A percentile compares a stretch with the other conserved stretches of the same genome.
Evolutionary conservation across 1,140 invertebrate species (phyloP).

Genomic region (Heliconius congener): DNA sequence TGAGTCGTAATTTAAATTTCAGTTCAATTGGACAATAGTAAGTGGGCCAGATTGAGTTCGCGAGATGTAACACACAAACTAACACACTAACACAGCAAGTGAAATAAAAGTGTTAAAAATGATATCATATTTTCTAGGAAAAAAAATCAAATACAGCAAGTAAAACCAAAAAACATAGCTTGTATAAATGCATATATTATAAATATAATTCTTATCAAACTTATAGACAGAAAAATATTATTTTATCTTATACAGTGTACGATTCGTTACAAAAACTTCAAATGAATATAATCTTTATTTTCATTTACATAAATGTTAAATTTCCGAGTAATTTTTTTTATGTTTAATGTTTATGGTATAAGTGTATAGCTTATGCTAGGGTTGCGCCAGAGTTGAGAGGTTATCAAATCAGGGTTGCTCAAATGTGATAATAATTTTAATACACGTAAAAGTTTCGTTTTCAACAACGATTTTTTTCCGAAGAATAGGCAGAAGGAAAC

Average conservation of each 20-base stretch:
- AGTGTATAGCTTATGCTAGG: slow-evolving; percentile 24
- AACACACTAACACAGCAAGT: no score
- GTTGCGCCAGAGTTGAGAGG: slow-evolving; percentile 35
- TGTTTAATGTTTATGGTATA: background rate
- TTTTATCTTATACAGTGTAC: slow-evolving; percentile 25
- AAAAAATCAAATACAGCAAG: background rate
- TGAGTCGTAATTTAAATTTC: no score
- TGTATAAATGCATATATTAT: slow-evolving; percentile 19
- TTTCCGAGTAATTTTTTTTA: slow-evolving; percentile 14
- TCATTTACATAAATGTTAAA: background rate
- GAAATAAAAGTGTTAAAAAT: background rate
- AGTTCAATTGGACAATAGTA: no score
- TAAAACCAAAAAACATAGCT: background rate
- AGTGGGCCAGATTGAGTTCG: no score
- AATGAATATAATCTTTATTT: background rate
- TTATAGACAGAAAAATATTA: slow-evolving; percentile 32
- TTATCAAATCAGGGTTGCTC: slow-evolving; percentile 30
- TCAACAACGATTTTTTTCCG: no score
- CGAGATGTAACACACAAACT: no score
- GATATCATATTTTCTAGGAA: background rate
- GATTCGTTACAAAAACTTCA: background rate
- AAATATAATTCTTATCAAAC: slow-evolving; percentile 16
- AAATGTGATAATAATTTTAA: background rate
- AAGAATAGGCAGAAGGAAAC: no score
- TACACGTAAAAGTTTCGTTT: no score